Evolutionary conservation across 2,797 vertebrate genomes (phyloP).

Genomic region (Enoplosus armatus): DNA sequence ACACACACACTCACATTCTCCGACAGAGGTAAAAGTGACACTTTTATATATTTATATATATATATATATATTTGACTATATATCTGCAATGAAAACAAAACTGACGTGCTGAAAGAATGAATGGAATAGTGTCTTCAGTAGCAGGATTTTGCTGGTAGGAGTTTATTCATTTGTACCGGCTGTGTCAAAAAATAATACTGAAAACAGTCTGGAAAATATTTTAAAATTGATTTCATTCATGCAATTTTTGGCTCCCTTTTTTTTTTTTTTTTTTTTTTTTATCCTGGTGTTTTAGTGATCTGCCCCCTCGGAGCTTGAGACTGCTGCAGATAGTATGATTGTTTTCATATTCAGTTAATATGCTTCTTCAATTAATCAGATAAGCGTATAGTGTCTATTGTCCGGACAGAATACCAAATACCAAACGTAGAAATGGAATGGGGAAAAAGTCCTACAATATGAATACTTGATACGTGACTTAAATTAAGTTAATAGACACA

Average conservation of each 20-base stretch:
- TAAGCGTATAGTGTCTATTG: neutral
- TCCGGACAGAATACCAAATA: too few species aligned
- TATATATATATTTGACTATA: neutral
- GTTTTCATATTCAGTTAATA: neutral
- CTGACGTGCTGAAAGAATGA: neutral
- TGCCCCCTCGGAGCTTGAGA: neutral
- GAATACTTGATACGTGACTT: too few species aligned
- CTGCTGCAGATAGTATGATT: neutral
- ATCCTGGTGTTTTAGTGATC: neutral
- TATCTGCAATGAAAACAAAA: neutral
- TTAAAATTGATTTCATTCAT: neutral
- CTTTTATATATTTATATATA: too few species aligned
- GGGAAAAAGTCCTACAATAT: too few species aligned
- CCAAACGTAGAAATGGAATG: too few species aligned
- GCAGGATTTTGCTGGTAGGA: neutral
- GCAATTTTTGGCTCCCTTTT: neutral
- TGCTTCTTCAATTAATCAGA: neutral
- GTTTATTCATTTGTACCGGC: neutral
- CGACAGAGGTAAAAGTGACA: neutral
- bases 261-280: neutral
- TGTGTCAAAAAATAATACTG: neutral
- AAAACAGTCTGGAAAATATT: neutral
- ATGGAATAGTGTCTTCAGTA: neutral
- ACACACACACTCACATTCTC: neutral
- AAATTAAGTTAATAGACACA: too few species aligned